Conservation (phyloP, 2,888 invertebrate species). For the Archips xylosteana region DNA sequence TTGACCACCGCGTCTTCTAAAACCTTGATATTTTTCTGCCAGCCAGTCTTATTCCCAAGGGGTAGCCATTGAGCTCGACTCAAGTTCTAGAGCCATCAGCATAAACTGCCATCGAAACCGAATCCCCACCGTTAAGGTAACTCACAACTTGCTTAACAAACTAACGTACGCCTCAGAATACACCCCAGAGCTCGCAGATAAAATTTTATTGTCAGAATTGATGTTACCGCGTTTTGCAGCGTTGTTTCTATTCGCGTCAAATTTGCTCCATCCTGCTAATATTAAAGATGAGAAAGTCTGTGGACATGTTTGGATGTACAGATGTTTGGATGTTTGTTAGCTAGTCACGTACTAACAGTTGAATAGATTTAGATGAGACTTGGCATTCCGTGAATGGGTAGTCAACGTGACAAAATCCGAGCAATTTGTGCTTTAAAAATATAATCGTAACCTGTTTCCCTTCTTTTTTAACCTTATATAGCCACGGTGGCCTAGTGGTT, state of each 20-base stretch:
- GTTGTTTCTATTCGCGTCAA: conserved; percentile 56
- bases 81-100: conserved; percentile 1
- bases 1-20: background rate
- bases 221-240: conserved; percentile 52
- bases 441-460: too few relatives aligned
- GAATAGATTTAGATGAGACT: too few relatives aligned
- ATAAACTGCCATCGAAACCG: conserved; percentile 12
- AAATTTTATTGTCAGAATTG: conserved; percentile 60
- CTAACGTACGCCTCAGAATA: conserved; percentile 41
- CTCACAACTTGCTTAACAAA: conserved; percentile 23
- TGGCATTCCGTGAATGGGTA: too few relatives aligned
- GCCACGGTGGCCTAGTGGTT: too few relatives aligned
- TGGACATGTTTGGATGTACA: too few relatives aligned
- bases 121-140: conserved; percentile 7
- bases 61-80: background rate
- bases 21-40: background rate
- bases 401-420: too few relatives aligned
- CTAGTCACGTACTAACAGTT: too few relatives aligned
- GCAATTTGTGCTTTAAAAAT: too few relatives aligned
- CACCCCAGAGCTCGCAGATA: conserved; percentile 53
- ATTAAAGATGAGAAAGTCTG: too few relatives aligned
- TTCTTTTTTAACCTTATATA: too few relatives aligned
- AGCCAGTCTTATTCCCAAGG: background rate
- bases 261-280: conserved; percentile 50
- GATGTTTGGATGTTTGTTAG: too few relatives aligned